phyloP scores from a whole-genome alignment of 2,888 invertebrate species.

The Campoplex capitator region DNA sequence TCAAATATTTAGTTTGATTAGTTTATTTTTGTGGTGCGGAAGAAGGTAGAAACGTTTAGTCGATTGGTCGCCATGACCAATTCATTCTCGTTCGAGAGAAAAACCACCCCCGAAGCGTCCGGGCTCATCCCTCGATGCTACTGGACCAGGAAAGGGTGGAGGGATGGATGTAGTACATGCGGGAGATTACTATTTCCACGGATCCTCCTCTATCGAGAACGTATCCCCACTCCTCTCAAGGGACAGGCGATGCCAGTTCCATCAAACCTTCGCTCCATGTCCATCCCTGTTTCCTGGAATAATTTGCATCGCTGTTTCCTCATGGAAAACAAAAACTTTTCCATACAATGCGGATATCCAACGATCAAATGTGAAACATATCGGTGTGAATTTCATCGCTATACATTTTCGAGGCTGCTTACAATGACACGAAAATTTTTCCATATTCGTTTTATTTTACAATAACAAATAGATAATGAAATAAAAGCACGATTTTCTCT shows the following conservation, averaged over 20 bases:
- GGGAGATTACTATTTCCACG: constrained; percentile 69
- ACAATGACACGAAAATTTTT: not conserved
- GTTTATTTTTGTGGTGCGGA: constrained; percentile 71
- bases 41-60: constrained; percentile 73
- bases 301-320: not conserved
- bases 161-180: constrained; percentile 62
- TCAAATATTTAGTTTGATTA: constrained; percentile 75
- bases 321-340: not conserved
- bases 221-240: constrained; percentile 43
- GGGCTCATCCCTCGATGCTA: constrained; percentile 50
- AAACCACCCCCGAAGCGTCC: constrained; percentile 55
- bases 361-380: not conserved
- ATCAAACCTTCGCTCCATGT: constrained; percentile 75
- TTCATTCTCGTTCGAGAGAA: constrained; percentile 71
- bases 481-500: too few species aligned
- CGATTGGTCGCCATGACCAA: constrained; percentile 76
- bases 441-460: not conserved
- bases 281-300: constrained; percentile 70
- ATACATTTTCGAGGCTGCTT: not conserved
- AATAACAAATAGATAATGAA: too few species aligned
- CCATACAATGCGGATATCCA: not conserved
- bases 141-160: constrained; percentile 30
- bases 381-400: constrained; percentile 6
- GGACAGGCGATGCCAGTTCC: constrained; percentile 74
- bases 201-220: constrained; percentile 62